These are phyloP conservation scores for Azemiops feae DNA, from an alignment of 2,113 vertebrate genomes.

Conservation along the genomic window DNA sequence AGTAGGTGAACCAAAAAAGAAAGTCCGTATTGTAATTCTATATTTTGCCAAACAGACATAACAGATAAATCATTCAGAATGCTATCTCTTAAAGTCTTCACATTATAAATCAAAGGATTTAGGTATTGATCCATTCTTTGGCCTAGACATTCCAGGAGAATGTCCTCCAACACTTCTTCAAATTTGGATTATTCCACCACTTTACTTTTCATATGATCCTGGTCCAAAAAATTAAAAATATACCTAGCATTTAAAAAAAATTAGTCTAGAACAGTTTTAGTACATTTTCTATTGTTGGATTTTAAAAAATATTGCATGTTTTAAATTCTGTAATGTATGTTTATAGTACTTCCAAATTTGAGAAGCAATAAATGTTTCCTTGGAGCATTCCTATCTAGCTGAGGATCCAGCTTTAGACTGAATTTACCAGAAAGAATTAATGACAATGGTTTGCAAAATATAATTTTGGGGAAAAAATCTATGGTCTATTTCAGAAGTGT, in stretches of 20 bases:
- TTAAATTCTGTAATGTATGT: background rate
- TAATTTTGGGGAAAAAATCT: background rate
- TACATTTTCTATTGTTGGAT: background rate
- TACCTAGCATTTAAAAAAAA: background rate
- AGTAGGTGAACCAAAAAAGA: conserved; percentile 17
- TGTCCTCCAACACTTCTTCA: background rate
- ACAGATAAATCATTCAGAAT: background rate
- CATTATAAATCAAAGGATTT: background rate
- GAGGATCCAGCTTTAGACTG: background rate
- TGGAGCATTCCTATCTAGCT: background rate
- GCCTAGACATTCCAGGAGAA: background rate
- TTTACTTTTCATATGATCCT: background rate
- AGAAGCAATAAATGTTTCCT: too few species aligned
- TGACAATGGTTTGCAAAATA: background rate
- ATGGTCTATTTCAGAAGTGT: background rate
- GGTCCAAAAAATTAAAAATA: background rate
- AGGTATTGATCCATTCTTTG: background rate
- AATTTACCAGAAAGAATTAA: background rate
- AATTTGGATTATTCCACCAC: background rate
- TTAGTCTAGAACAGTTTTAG: background rate
- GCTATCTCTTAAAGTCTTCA: background rate
- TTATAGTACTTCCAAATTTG: background rate
- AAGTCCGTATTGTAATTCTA: background rate
- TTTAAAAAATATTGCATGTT: background rate
- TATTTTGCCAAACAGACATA: background rate